Evolutionary conservation across 2,888 invertebrate species (phyloP).

Genomic region (Meteorus cinctellus): DNA sequence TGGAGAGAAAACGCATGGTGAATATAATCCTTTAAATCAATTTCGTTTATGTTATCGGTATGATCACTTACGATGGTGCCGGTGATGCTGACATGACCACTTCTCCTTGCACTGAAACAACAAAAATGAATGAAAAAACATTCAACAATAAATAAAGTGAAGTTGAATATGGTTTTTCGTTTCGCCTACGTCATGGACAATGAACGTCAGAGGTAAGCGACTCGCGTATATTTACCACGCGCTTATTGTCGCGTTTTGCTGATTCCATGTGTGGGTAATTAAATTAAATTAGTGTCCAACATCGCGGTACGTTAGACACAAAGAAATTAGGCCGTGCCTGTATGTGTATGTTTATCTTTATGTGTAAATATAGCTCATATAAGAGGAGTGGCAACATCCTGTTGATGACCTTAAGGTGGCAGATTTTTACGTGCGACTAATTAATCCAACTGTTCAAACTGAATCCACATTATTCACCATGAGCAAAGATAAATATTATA

Average conservation of each 20-base stretch:
- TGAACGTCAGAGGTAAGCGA: constrained; percentile 33
- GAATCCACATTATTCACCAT: neutral
- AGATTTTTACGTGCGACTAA: neutral
- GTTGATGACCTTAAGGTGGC: constrained; percentile 21
- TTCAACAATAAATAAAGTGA: constrained; percentile 30
- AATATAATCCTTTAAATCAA: neutral
- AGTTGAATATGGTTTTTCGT: constrained; percentile 9
- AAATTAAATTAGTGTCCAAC: constrained; percentile 56
- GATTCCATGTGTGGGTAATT: constrained; percentile 52
- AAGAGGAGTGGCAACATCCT: constrained; percentile 24
- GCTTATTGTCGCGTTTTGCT: constrained; percentile 46
- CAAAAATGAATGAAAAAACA: constrained; percentile 53
- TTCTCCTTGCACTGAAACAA: constrained; percentile 81
- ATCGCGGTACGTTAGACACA: constrained; percentile 24
- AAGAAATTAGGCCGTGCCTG: constrained; percentile 34
- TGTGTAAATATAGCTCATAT: neutral
- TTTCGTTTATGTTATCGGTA: neutral
- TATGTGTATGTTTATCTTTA: neutral
- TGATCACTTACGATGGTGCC: constrained; percentile 68
- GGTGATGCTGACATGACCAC: constrained; percentile 76
- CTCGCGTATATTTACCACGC: constrained; percentile 36
- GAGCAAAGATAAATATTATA: constrained; percentile 4
- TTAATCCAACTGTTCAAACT: neutral
- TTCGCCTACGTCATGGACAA: constrained; percentile 54
- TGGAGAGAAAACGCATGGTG: neutral